Conservation (phyloP, 2,113 vertebrate species). For the Pomatostomus ruficeps region DNA sequence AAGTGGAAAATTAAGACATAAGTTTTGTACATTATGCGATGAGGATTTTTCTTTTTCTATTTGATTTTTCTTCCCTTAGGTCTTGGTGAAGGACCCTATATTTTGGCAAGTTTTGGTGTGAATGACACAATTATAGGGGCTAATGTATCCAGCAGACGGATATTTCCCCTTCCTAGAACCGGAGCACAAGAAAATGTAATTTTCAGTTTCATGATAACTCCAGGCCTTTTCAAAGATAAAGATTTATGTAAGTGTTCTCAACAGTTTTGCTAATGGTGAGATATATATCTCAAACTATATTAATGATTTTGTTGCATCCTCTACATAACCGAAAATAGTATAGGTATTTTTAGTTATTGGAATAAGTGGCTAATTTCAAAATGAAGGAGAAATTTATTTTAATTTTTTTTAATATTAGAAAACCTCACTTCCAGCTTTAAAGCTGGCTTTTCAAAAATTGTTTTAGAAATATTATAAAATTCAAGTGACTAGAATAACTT, state of each 20-base stretch:
- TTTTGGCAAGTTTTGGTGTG: conserved; percentile 81
- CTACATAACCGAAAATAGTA: background rate
- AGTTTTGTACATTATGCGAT: background rate
- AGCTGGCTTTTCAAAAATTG: background rate
- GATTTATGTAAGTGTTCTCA: conserved; percentile 82
- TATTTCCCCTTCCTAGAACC: conserved; percentile 83
- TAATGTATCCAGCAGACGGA: conserved; percentile 82
- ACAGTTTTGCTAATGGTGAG: background rate
- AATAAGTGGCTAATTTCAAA: background rate
- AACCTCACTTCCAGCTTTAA: background rate
- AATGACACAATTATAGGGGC: conserved; percentile 87
- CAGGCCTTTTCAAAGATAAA: conserved; percentile 87
- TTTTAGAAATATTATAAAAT: background rate
- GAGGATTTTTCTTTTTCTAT: background rate
- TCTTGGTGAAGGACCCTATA: conserved; percentile 90
- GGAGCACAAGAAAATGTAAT: conserved; percentile 71
- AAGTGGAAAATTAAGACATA: background rate
- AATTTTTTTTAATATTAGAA: background rate
- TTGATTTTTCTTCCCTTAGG: conserved; percentile 67
- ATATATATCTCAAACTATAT: background rate
- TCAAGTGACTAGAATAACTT: background rate
- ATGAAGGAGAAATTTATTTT: background rate
- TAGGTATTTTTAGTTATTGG: background rate
- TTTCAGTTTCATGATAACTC: conserved; percentile 95
- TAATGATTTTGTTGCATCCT: background rate